Base-by-base conservation (phyloP, 1,140 invertebrate species). In the Battus philenor region DNA sequence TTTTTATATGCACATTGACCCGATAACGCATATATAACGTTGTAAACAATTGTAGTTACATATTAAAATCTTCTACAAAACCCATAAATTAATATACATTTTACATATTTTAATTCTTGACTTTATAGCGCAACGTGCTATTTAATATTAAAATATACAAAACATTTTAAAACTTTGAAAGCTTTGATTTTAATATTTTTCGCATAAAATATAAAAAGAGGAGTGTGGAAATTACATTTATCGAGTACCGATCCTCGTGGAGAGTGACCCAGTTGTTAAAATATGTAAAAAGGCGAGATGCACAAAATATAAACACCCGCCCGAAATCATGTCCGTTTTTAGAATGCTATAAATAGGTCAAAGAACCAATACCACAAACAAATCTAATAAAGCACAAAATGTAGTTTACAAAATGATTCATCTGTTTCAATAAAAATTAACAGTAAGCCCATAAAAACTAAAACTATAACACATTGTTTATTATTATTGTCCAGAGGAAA, bases 321-420 rank as follows among this genome's bases (percentile, higher is more conserved):
- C 56, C 41, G 48, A 52, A 50, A 51, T 20, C 50, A 36, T 34
- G 52, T 39, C 57, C 58, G 55, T 50, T 57, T 62, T 65, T 67
- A 66, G 52, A 59, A 53, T 57, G 24, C 59, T 68, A 75, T 68
- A 62, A 63, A 70, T 73, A 75, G 67, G 59, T 58, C 52, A 47
- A 59, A 65, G 66, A 68, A 65, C n/a, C n/a, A n/a, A n/a, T n/a
- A n/a, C n/a, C n/a, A n/a, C n/a, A n/a, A n/a, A n/a, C 24, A n/a
- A 12, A 41, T 13, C 15, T 16, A 2, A 2, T 30, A 30, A n/a
- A 30, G 1, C 27, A 30, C 9, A 10, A 30, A 10, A 30, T 10
- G 12, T 10, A n/a, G n/a, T n/a, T n/a, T n/a, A n/a, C n/a, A n/a
- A n/a, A n/a, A n/a, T n/a, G 20, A 22, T 22, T 22, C 8, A 22